Evolutionary conservation across 2,888 invertebrate species (phyloP).

Genomic region (Drosophila stalkeri): DNA sequence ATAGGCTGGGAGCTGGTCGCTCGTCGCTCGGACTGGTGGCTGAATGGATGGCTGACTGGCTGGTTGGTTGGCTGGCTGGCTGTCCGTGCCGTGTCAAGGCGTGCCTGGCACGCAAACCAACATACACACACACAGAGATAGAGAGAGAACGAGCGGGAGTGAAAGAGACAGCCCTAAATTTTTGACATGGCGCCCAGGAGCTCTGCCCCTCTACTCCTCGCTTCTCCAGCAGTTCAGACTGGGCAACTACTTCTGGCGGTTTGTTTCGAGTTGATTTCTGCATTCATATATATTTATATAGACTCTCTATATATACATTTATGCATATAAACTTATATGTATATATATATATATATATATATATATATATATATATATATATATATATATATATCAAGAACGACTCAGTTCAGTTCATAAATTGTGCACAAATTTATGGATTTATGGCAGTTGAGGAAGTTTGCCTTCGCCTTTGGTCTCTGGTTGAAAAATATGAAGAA

Average conservation of each 20-base stretch:
- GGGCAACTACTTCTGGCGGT: constrained; percentile 77
- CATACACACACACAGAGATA: constrained; percentile 32
- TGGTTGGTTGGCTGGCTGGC: constrained; percentile 46
- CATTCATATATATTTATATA: constrained; percentile 25
- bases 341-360: constrained; percentile 18
- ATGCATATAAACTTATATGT: constrained; percentile 18
- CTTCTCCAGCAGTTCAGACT: constrained; percentile 47
- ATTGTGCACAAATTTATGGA: constrained; percentile 59
- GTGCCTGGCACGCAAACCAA: constrained; percentile 78
- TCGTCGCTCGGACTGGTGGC: constrained; percentile 63
- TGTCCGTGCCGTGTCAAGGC: constrained; percentile 66
- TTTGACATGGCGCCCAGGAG: constrained; percentile 64
- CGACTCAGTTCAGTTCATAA: constrained; percentile 63
- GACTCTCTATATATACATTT: constrained; percentile 1
- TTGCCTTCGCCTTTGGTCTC: constrained; percentile 41
- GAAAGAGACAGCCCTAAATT: constrained; percentile 34
- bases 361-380: constrained; percentile 17
- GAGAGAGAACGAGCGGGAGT: constrained; percentile 5
- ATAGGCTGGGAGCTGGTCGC: constrained; percentile 66
- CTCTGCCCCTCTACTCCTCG: constrained; percentile 11
- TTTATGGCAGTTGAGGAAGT: constrained; percentile 45
- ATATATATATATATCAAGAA: constrained; percentile 19
- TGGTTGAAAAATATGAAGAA: constrained; percentile 44
- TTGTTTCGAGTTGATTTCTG: constrained; percentile 54
- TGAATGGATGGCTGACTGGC: constrained; percentile 46